These are phyloP conservation scores for Polylopha cassiicola DNA, from an alignment of 2,888 invertebrate species.

Conservation along the genomic window DNA sequence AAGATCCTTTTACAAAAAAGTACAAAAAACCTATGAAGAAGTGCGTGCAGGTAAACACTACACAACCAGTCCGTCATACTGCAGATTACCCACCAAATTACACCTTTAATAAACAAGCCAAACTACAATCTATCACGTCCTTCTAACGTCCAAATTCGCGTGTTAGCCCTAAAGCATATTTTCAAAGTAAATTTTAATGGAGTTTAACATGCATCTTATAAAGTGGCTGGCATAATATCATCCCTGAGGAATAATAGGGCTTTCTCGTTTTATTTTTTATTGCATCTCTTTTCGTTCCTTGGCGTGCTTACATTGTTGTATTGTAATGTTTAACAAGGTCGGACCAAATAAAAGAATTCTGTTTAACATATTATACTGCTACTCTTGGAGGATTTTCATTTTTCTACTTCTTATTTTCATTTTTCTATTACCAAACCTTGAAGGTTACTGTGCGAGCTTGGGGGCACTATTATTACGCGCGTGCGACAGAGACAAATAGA, in stretches of 20 bases:
- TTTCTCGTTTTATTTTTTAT: conserved; percentile 5
- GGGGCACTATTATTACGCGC: too few relatives aligned
- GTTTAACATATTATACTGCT: too few relatives aligned
- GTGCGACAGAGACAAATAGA: too few relatives aligned
- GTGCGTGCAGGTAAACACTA: conserved; percentile 62
- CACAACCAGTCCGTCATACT: conserved; percentile 46
- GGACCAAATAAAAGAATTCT: too few relatives aligned
- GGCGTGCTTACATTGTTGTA: too few relatives aligned
- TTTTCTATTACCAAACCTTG: too few relatives aligned
- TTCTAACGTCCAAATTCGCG: conserved; percentile 14
- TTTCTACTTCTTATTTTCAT: too few relatives aligned
- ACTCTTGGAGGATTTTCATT: too few relatives aligned
- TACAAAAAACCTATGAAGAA: conserved; percentile 22
- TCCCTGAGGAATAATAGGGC: conserved; percentile 30
- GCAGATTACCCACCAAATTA: conserved; percentile 59
- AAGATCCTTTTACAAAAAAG: conserved; percentile 10
- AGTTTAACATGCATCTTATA: conserved; percentile 42
- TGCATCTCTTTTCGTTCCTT: not conserved
- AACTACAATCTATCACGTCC: conserved; percentile 32
- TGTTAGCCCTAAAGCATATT: conserved; percentile 32
- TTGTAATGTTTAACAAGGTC: too few relatives aligned
- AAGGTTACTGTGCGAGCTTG: too few relatives aligned
- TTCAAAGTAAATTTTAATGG: conserved; percentile 43
- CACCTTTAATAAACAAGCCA: conserved; percentile 27
- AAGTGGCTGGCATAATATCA: conserved; percentile 29